Base-by-base conservation (phyloP, 92 coral and sea anemone species). In the Anthopleura xanthogrammica region DNA sequence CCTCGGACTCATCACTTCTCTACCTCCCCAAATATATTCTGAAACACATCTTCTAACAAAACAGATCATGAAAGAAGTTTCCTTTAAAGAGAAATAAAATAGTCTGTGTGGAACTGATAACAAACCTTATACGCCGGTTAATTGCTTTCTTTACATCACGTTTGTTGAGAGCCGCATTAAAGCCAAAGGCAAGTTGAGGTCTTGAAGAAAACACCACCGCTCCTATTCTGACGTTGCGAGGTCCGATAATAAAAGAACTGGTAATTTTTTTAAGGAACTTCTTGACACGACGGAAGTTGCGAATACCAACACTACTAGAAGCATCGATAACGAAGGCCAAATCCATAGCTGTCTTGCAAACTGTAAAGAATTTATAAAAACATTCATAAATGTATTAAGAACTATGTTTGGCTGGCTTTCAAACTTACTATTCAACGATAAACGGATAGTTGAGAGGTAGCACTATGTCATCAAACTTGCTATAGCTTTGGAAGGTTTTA, bases 271-370 rank as follows among this genome's bases (percentile, higher is more conserved):
- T 71, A n/a, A 93, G 22, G 80, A 93, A 93, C 43, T 77, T 79
- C 81, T 81, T 93, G 1, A 90, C 80, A 42, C 72, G 83, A 17
- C 76, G 55, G 85, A 93, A 88, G 55, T 84, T 79, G 75, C 82
- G 81, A 5, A 71, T 75, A 5, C 88, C 88, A 41, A 86, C 80
- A 24, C 76, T 82, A 40, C 90, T 79, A 19, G 92, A 93, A n/a
- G 93, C 90, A 77, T 95, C 97, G 56, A 95, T 82, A 42, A 95
- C 90, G 24, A 95, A 93, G 22, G 78, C 95, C 73, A 95, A 79
- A 78, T 95, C 98, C 88, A 86, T 48, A 79, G 89, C 87, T 39
- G 91, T 87, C 62, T 88, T 86, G 52, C 97, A 93, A 58, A 93
- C 97, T 93, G 77, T 17, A 64, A 60, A 42, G 11, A 64, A 36